Base-by-base conservation (phyloP, 2,888 invertebrate species). In the Chaetogeoica ovagalla region DNA sequence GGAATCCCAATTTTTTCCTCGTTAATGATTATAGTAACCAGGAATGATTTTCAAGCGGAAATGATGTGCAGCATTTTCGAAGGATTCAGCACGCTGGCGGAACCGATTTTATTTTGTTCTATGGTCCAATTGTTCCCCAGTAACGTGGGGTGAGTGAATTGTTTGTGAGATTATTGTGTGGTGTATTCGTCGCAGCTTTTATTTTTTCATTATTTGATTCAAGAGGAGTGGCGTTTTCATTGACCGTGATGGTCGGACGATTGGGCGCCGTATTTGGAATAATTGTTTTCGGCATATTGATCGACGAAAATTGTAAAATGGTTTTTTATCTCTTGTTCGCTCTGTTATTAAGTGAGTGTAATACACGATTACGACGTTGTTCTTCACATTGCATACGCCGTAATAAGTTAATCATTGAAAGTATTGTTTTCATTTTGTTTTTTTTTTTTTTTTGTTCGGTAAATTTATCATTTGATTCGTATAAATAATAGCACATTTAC, bases 51-150 rank as follows among this genome's bases (percentile, higher is more conserved):
- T 7, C 66, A 74, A 73, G 74, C 59, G 23, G 68, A 74, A 73
- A 84, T 89, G 30, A 85, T 90, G 57, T 89, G 89, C 19, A 90
- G 90, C 83, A 86, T 90, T 77, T 90, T 90, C 83, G 90, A 90
- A 84, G 89, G 90, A 76, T 87, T 90, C 83, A 89, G 90, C 84
- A 89, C 89, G 85, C 89, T 90, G 85, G 88, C 89, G 0, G 90
- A 90, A 84, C 89, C 90, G 0, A 89, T 90, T 48, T 86, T 90
- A 8, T 90, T 90, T 85, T 90, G 90, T 83, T 88, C 89, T 81
- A 89, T 90, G 73, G 89, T 90, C 83, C 90, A 90, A 85, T 88
- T 90, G 83, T 90, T 90, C 84, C 89, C 89, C 9, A 88, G 89
- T 15, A 88, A 88, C 87, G 87, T 82, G 85, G 90, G 90, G 8